Percentiles rank a stretch among this genome's conserved stretches.
phyloP scores from a whole-genome alignment of 2,888 invertebrate genomes.

The Papilio elwesi region DNA sequence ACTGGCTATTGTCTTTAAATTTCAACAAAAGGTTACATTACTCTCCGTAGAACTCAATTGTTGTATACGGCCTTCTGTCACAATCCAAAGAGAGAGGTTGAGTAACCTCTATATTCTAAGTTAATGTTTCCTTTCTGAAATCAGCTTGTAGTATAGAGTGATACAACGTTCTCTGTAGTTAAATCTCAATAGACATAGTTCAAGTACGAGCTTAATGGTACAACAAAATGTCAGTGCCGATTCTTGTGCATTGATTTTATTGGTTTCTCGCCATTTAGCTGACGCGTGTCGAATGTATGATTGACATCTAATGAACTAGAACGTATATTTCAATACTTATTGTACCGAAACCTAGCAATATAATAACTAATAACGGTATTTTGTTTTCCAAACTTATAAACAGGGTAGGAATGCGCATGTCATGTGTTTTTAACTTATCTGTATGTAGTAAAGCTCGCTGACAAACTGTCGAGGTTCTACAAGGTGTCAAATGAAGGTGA shows the following conservation, averaged over 20 bases:
- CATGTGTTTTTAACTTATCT: neutral
- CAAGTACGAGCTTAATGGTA: slow-evolving; percentile 21
- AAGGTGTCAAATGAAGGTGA: slow-evolving; percentile 11
- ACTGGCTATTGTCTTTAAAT: slow-evolving; percentile 24
- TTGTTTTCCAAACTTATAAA: too few relatives aligned
- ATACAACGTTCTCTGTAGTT: slow-evolving; percentile 2
- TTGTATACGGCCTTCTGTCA: slow-evolving; percentile 29
- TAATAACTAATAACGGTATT: too few relatives aligned
- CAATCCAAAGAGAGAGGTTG: slow-evolving; percentile 34
- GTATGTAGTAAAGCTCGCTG: neutral
- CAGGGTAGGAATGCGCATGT: too few relatives aligned
- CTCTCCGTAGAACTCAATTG: slow-evolving; percentile 16
- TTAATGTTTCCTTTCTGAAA: slow-evolving; percentile 32
- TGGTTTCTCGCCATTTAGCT: slow-evolving; percentile 3
- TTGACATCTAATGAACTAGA: slow-evolving; percentile 3
- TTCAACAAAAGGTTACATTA: slow-evolving; percentile 26
- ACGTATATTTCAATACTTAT: neutral
- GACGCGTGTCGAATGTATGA: neutral
- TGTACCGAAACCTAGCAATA: too few relatives aligned
- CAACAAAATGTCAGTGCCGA: slow-evolving; percentile 28
- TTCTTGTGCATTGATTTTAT: neutral
- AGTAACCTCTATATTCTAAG: slow-evolving; percentile 22
- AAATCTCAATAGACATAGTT: slow-evolving; percentile 17
- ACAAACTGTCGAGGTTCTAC: neutral
- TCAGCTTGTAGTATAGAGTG: slow-evolving; percentile 2